Evolutionary conservation across 2,113 vertebrate genomes (phyloP).

Genomic region (Podarcis raffonei): DNA sequence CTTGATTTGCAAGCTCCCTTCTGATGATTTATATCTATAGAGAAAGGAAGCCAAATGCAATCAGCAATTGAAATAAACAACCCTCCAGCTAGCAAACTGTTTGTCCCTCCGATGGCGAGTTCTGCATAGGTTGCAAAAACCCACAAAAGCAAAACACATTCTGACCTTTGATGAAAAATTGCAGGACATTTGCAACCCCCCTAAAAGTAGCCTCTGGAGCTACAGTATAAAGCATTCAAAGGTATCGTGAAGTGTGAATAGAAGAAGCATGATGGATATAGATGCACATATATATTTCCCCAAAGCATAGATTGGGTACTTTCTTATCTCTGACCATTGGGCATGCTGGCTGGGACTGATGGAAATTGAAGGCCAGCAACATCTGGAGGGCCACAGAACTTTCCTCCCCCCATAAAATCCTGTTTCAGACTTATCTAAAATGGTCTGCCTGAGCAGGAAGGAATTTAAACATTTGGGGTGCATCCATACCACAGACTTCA

Average conservation of each 20-base stretch:
- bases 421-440: no score
- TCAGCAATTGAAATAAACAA: conserved; percentile 19
- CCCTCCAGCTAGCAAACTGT: conserved; percentile 6
- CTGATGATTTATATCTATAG: conserved; percentile 20
- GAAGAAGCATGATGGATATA: neutral
- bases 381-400: neutral
- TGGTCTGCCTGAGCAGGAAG: no score
- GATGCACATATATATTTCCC: neutral
- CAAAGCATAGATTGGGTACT: neutral
- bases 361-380: no score
- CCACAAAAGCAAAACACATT: neutral
- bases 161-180: neutral
- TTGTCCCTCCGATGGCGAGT: neutral
- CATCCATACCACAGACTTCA: no score
- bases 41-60: conserved; percentile 23
- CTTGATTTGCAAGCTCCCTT: conserved; percentile 8
- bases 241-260: neutral
- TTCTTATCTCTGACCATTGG: neutral
- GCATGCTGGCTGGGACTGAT: neutral
- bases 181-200: neutral
- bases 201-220: neutral
- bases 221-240: neutral
- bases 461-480: no score
- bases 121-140: conserved; percentile 13
- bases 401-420: no score